Evolutionary conservation across 2,113 vertebrate species (phyloP).

Genomic region (Suncus etruscus): DNA sequence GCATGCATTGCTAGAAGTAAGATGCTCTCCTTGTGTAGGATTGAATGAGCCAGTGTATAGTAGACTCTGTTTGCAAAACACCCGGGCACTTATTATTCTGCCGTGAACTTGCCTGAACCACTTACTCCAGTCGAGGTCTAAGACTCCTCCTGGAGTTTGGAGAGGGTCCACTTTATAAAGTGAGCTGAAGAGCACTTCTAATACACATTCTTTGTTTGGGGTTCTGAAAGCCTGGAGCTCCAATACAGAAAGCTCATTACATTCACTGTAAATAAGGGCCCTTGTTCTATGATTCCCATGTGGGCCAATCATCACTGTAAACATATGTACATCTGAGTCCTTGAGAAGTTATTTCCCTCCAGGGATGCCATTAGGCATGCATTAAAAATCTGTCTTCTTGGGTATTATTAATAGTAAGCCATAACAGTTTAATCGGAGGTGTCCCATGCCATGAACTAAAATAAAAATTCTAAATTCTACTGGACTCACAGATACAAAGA

Average conservation of each 20-base stretch:
- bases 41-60: slow-evolving; percentile 56
- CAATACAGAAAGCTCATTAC: slow-evolving; percentile 79
- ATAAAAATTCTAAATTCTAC: slow-evolving; percentile 79
- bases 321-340: slow-evolving; percentile 79
- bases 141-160: slow-evolving; percentile 67
- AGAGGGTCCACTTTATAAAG: slow-evolving; percentile 68
- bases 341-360: slow-evolving; percentile 7
- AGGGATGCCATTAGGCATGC: slow-evolving; percentile 52
- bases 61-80: slow-evolving; percentile 69
- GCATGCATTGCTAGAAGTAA: slow-evolving; percentile 29
- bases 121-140: slow-evolving; percentile 79
- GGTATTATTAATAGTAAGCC: slow-evolving; percentile 75
- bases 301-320: slow-evolving; percentile 75
- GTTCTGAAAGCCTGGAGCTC: slow-evolving; percentile 66
- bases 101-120: slow-evolving; percentile 77
- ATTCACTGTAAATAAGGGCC: slow-evolving; percentile 72
- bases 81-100: slow-evolving; percentile 75
- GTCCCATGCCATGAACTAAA: slow-evolving; percentile 78
- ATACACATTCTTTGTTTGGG: slow-evolving; percentile 71
- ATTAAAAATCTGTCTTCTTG: slow-evolving; percentile 81
- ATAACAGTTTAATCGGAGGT: slow-evolving; percentile 78
- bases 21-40: slow-evolving; percentile 57
- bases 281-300: slow-evolving; percentile 76
- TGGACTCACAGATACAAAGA: slow-evolving; percentile 61
- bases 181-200: slow-evolving; percentile 77